Base-by-base conservation (phyloP, 2,888 invertebrate species). In the Lithophane semibrunnea region DNA sequence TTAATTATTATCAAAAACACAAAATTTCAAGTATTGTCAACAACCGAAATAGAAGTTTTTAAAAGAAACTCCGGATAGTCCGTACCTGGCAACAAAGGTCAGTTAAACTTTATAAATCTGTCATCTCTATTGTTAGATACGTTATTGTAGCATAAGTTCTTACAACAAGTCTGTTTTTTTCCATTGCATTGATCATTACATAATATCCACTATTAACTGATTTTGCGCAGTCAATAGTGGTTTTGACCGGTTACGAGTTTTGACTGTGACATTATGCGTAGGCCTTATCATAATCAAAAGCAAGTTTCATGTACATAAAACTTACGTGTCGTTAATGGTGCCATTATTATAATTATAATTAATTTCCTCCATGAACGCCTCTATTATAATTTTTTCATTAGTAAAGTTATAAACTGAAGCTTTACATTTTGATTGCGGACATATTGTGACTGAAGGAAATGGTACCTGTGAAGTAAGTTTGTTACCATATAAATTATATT, bases 361-460 rank as follows among this genome's bases (percentile, higher is more conserved):
- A 5, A 37, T 37, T 37, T 0, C 60, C 0, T 0, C 0, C 4
- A 73, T 86, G 86, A 9, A 54, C 0, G 0, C 21, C 2, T 18
- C 18, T 64, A 80, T 2, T 29, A 54, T 58, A 0, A 73, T 1
- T n/a, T 73, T 70, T 68, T 79, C 77, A 8, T 73, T 49, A 0
- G 88, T 84, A 37, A 88, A 91, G 63, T 91, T 90, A 76, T 91
- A 93, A 0, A 56, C n/a, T 0, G 76, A 60, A 12, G 56, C 61
- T 66, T 80, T 87, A 13, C 85, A 82, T 85, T 94, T 94, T 29
- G 88, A 83, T 77, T 92, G 89, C 0, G 93, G 93, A 73, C 94
- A 94, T 71, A 94, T 92, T 12, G 93, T 92, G 0, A 94, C 88
- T 5, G 94, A 90, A 29, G 94, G 94, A 80, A 94, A 94, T 2